These are phyloP conservation scores for Stomatorhinus ivindoensis DNA, from an alignment of 2,113 vertebrate species.

Conservation along the genomic window DNA sequence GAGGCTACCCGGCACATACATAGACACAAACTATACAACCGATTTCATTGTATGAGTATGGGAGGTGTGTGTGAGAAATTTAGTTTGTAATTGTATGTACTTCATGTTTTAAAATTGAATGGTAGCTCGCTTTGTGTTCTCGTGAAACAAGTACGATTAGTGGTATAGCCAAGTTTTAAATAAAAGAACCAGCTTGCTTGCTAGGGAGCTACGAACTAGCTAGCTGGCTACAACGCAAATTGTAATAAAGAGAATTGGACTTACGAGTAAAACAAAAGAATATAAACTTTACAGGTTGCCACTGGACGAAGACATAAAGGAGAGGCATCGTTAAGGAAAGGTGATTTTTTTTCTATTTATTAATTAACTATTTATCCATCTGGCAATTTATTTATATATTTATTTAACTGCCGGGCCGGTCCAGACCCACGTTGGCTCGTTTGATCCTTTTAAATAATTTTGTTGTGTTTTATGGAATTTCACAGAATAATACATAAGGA, in stretches of 20 bases:
- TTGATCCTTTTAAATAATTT: neutral
- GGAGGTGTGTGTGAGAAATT: slow-evolving; percentile 20
- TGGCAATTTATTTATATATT: neutral
- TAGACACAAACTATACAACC: slow-evolving; percentile 30
- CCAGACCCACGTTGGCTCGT: slow-evolving; percentile 12
- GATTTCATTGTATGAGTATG: slow-evolving; percentile 45
- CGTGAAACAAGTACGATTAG: neutral
- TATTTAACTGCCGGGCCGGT: neutral
- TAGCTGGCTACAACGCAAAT: slow-evolving; percentile 30
- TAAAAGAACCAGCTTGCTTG: slow-evolving; percentile 7
- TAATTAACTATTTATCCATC: slow-evolving; percentile 10
- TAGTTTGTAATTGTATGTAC: neutral
- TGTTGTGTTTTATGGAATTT: neutral
- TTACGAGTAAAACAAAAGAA: slow-evolving; percentile 40
- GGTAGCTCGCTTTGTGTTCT: neutral
- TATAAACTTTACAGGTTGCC: slow-evolving; percentile 27
- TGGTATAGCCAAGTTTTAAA: slow-evolving; percentile 1
- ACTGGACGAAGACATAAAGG: slow-evolving; percentile 26
- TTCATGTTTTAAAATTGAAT: neutral
- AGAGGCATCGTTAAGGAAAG: slow-evolving; percentile 26
- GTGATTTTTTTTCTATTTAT: slow-evolving; percentile 18
- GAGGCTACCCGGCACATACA: slow-evolving; percentile 24
- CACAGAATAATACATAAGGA: neutral
- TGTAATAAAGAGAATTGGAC: slow-evolving; percentile 31
- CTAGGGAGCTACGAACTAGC: slow-evolving; percentile 30